Evolutionary conservation across 2,888 invertebrate species (phyloP), one percentile per base, ranked within the genome.

Genomic region (Xestia sexstrigata): DNA sequence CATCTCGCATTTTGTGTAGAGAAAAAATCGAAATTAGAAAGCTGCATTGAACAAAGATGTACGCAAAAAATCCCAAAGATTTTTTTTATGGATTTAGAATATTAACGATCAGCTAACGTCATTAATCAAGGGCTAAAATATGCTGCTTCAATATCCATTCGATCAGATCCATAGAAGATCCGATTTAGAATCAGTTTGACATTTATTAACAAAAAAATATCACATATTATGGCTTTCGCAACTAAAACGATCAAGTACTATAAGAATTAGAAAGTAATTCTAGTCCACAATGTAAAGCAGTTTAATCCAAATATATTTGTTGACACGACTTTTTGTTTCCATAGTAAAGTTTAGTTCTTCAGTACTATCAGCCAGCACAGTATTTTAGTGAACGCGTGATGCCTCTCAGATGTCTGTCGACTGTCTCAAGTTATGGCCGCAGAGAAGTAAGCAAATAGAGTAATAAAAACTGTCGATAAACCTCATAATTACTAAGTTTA

Each of bases 281-380:
- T 91, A 90, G 87, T 87, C 79, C 81, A 78, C 77, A 85, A 83
- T 89, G 88, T 90, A 88, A 87, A 88, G 78, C 88, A 80, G 83
- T 89, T 90, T 90, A 82, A 86, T 88, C 84, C 79, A 91, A 93
- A 94, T 94, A 94, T 92, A 94, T 89, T 83, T 89, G 90, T 90
- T 88, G 69, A 81, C 85, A 86, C 81, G 78, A 83, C 87, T 90
- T 87, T 91, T 93, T 93, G 90, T 93, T 93, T 94, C 93, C 89
- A 92, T 92, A 93, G 90, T 91, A 89, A 87, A 84, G 79, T 83
- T 79, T 86, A 90, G 91, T 90, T 91, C 89, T 92, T 93, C 91
- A 94, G 93, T 93, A 93, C 88, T 90, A 90, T 91, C 89, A 92
- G 92, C 92, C 62, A 94, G 94, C 93, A 93, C 93, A 93, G 86